Evolutionary conservation across 1,140 invertebrate species (phyloP).

Genomic region (Drosophila aff.): DNA sequence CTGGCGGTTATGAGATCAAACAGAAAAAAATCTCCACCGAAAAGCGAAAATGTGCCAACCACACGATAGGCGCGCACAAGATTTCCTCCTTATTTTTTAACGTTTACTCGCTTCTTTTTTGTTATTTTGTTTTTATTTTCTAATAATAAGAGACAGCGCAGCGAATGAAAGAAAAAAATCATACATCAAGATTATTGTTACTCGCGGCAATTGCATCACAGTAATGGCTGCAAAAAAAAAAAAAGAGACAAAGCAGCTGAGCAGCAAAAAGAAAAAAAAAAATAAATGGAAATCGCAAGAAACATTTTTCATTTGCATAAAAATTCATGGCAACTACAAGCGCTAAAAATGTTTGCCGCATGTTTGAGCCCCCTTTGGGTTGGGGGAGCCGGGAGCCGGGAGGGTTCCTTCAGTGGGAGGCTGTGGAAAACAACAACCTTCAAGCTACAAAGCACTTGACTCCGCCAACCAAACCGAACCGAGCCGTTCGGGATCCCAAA

Average conservation of each 20-base stretch:
- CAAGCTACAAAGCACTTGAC: slow-evolving; percentile 82
- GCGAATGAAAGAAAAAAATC: slow-evolving; percentile 53
- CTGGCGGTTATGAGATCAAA: slow-evolving; percentile 83
- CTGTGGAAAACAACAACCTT: slow-evolving; percentile 76
- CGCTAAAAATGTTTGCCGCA: slow-evolving; percentile 81
- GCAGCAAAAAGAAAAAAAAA: slow-evolving; percentile 20
- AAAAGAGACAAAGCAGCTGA: slow-evolving; percentile 39
- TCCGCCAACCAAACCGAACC: slow-evolving; percentile 43
- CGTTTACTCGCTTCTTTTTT: slow-evolving; percentile 23
- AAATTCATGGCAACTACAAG: slow-evolving; percentile 81
- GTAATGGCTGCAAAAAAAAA: slow-evolving; percentile 62
- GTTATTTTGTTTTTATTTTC: slow-evolving; percentile 46
- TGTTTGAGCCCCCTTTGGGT: slow-evolving; percentile 44
- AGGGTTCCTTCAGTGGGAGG: slow-evolving; percentile 61
- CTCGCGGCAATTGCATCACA: slow-evolving; percentile 83
- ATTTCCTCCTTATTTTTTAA: slow-evolving; percentile 75
- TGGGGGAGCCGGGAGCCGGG: not conserved
- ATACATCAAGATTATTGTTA: slow-evolving; percentile 84
- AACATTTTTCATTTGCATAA: slow-evolving; percentile 84
- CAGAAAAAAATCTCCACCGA: slow-evolving; percentile 52
- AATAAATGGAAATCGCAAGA: slow-evolving; percentile 79
- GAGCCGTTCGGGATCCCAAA: slow-evolving; percentile 9
- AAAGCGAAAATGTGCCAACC: slow-evolving; percentile 80
- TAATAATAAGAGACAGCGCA: slow-evolving; percentile 67
- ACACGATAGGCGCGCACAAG: slow-evolving; percentile 75